These are phyloP conservation scores for Nematolebias whitei DNA, from an alignment of 2,113 vertebrate species.

Conservation along the genomic window DNA sequence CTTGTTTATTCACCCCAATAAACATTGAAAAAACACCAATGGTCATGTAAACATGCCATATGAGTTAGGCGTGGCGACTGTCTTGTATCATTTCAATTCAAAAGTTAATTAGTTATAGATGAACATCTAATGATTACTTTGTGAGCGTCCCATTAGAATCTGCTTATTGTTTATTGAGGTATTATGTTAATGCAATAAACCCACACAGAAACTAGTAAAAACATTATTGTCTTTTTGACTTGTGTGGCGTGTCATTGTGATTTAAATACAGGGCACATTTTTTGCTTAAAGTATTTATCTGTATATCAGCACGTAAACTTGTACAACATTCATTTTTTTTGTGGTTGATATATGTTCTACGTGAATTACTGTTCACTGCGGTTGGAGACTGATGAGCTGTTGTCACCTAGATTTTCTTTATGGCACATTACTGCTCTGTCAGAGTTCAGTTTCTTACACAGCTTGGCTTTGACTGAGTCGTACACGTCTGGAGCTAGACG, in stretches of 20 bases:
- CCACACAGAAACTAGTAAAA: too few relatives aligned
- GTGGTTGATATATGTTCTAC: conserved; percentile 49
- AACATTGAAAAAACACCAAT: too few relatives aligned
- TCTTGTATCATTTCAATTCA: too few relatives aligned
- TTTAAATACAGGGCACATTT: conserved; percentile 10
- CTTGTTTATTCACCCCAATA: too few relatives aligned
- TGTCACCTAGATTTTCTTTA: conserved; percentile 60
- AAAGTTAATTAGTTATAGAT: too few relatives aligned
- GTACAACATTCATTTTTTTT: conserved; percentile 49
- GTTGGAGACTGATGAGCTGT: conserved; percentile 58
- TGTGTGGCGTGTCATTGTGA: neutral
- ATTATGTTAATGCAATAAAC: too few relatives aligned
- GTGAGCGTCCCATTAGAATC: too few relatives aligned
- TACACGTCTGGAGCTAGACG: conserved; percentile 51
- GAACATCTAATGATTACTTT: too few relatives aligned
- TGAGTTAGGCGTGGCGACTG: too few relatives aligned
- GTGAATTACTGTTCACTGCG: conserved; percentile 50
- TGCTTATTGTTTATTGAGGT: too few relatives aligned
- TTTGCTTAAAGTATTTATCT: conserved; percentile 19
- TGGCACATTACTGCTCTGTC: conserved; percentile 57
- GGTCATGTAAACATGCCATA: too few relatives aligned
- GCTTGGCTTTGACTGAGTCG: conserved; percentile 28
- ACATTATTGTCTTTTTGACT: too few relatives aligned
- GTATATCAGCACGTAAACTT: conserved; percentile 55
- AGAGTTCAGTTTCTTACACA: conserved; percentile 36